Base-by-base conservation (phyloP, 2,113 vertebrate genomes). In the Datnioides undecimradiatus region DNA sequence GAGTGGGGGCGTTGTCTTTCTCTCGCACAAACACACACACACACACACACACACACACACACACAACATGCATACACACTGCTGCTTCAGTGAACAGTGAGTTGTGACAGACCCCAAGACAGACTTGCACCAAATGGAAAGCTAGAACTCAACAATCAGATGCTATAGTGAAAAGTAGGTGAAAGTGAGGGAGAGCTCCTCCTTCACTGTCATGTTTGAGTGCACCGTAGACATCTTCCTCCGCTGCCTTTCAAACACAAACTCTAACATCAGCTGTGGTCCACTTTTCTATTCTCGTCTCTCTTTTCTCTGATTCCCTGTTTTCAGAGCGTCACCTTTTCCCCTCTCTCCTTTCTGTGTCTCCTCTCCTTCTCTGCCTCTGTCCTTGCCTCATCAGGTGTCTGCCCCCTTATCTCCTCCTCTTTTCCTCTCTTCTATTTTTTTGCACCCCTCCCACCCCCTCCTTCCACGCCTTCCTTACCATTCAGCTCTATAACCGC, bases 401-500 rank as follows among this genome's bases (percentile, higher is more conserved):
- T 41, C 46, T 21, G 36, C 67, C 77, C 48, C 40, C 46, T 66
- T 52, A 59, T 84, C 69, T 75, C 17, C 23, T 73, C 70, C 46
- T 62, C 73, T 75, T 60, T 70, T 40, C 40, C 21, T 16, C 45
- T 43, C 55, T 13, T 48, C 41, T 46, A 57, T 41, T 40, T 36
- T 40, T 21, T 8, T 13, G 48, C 43, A 10, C 66, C 36, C 59
- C 29, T n/a, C 27, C 46, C 52, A 21, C 8, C 38, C 41, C 52
- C 31, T 23, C 9, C 67, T 13, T 13, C 51, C 46, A 13, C 52
- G 36, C 45, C 25, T 17, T 17, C 27, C 79, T 51, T 41, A 60
- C 33, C 68, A 65, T 79, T 73, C 51, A 73, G 87, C 77, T 17
- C 78, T 69, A 43, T 88, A 73, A 91, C 83, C 79, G 84, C 81